Percentiles rank a stretch among this genome's conserved stretches.
Conservation (phyloP, 2,113 vertebrate genomes). For the Coryphaenoides rupestris region DNA sequence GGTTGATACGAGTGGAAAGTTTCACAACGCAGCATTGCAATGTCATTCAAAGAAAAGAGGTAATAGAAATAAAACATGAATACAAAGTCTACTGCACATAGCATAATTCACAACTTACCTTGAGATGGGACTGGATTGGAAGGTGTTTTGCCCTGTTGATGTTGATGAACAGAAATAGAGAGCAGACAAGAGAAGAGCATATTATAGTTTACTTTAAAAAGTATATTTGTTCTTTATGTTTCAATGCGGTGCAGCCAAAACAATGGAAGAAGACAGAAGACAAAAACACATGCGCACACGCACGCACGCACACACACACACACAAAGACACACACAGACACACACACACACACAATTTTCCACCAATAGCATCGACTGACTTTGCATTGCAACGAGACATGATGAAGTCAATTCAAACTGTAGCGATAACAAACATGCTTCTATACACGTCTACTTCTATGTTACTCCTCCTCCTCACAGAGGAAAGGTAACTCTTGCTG, state of each 20-base stretch:
- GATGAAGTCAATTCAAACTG: too few relatives aligned
- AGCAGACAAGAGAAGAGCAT: not conserved
- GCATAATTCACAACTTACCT: conserved; percentile 34
- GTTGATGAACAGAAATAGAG: conserved; percentile 5
- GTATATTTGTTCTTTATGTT: not conserved
- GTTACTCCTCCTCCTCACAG: too few relatives aligned
- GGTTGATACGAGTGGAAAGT: too few relatives aligned
- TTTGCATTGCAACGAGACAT: not conserved
- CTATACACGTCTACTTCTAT: too few relatives aligned
- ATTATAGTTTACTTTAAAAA: not conserved
- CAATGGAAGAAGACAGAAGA: not conserved
- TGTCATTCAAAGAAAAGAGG: too few relatives aligned
- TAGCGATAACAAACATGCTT: too few relatives aligned
- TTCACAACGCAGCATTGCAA: too few relatives aligned
- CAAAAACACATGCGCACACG: not conserved
- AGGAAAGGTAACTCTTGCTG: too few relatives aligned
- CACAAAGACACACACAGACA: not conserved
- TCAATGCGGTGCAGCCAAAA: too few relatives aligned
- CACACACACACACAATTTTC: too few relatives aligned
- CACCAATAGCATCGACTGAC: not conserved
- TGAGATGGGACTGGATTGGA: conserved; percentile 24
- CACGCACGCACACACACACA: not conserved
- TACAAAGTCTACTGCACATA: too few relatives aligned
- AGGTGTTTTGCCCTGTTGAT: conserved; percentile 41
- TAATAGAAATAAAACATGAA: too few relatives aligned